phyloP scores from a whole-genome alignment of 2,888 invertebrate genomes.

The Parnassius mnemosyne region DNA sequence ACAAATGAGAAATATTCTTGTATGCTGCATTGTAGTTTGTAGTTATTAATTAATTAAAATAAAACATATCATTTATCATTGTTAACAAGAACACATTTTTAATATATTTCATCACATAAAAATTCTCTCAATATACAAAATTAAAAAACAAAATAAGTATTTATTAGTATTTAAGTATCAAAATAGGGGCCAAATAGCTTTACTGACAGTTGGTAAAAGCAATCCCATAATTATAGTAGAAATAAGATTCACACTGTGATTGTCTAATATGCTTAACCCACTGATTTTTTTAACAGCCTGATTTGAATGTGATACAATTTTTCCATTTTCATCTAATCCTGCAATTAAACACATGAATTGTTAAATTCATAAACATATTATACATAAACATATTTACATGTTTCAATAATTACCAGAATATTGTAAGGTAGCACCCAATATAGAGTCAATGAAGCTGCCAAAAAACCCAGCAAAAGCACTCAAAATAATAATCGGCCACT shows the following conservation, averaged over 20 bases:
- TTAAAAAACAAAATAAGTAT: not conserved
- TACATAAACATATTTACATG: not conserved
- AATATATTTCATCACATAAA: too few species aligned
- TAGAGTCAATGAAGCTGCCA: slow-evolving; percentile 91
- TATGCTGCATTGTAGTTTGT: too few species aligned
- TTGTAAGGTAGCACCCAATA: slow-evolving; percentile 91
- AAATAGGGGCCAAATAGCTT: slow-evolving; percentile 56
- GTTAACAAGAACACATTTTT: too few species aligned
- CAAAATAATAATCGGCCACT: slow-evolving; percentile 88
- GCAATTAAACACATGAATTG: slow-evolving; percentile 39
- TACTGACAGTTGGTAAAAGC: slow-evolving; percentile 82
- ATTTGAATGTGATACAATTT: slow-evolving; percentile 86
- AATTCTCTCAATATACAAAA: too few species aligned
- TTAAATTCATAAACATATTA: not conserved
- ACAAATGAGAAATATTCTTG: too few species aligned
- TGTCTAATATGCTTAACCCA: slow-evolving; percentile 88
- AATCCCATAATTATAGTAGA: slow-evolving; percentile 88
- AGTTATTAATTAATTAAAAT: too few species aligned
- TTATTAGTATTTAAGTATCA: slow-evolving; percentile 27
- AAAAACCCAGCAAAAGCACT: slow-evolving; percentile 88
- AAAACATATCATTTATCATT: too few species aligned
- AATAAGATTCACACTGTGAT: slow-evolving; percentile 93
- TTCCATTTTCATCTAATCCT: slow-evolving; percentile 85
- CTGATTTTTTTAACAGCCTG: slow-evolving; percentile 86
- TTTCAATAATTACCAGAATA: slow-evolving; percentile 84